These are phyloP conservation scores for Troides aeacus DNA, from an alignment of 2,888 invertebrate genomes.

Conservation along the genomic window DNA sequence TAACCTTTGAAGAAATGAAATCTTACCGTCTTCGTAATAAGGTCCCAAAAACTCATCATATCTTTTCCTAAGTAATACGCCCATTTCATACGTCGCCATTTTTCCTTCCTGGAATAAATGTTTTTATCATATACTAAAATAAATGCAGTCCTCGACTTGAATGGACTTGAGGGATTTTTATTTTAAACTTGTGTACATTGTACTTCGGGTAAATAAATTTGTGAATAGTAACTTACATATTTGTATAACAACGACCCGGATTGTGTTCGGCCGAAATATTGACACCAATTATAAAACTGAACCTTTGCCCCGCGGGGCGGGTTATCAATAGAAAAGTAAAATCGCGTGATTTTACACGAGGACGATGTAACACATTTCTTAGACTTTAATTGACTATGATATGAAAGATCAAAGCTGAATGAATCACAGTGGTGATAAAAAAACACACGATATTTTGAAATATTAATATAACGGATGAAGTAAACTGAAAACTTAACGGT, in stretches of 20 bases:
- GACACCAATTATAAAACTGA: conserved; percentile 27
- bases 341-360: background rate
- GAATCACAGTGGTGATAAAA: too few relatives aligned
- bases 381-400: background rate
- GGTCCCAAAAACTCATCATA: conserved; percentile 76
- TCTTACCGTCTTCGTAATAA: conserved; percentile 63
- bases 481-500: too few relatives aligned
- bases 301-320: background rate
- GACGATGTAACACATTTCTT: background rate
- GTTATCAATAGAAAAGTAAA: background rate
- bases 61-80: conserved; percentile 75
- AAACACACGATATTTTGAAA: too few relatives aligned
- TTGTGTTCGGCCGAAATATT: background rate
- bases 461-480: too few relatives aligned
- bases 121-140: background rate
- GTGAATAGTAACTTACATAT: background rate
- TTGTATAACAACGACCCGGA: background rate
- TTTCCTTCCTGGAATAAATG: conserved; percentile 72
- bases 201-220: too few relatives aligned
- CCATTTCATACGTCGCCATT: conserved; percentile 77
- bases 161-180: too few relatives aligned
- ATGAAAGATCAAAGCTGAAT: background rate
- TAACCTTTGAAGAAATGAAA: background rate
- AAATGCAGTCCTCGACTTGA: background rate
- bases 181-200: too few relatives aligned